Evolutionary conservation across 2,797 vertebrate genomes (phyloP).

Genomic region (Macropus fuliginosus): DNA sequence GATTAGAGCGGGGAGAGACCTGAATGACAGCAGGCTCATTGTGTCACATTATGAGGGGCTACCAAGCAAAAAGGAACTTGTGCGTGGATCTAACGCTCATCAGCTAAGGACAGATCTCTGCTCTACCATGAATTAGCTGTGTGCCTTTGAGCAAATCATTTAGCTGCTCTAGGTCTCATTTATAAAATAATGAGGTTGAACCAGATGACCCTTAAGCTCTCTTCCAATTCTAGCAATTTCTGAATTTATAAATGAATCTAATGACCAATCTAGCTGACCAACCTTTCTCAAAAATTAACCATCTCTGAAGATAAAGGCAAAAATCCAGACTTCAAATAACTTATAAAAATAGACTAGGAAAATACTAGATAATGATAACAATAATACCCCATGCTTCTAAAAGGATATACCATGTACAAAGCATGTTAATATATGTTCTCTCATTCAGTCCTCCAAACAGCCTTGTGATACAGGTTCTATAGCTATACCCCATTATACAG

Average conservation of each 20-base stretch:
- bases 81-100: background rate
- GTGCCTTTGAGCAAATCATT: background rate
- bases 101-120: background rate
- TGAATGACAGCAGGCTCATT: background rate
- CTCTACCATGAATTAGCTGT: background rate
- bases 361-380: background rate
- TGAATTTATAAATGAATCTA: background rate
- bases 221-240: background rate
- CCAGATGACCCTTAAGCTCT: background rate
- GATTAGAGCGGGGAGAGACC: background rate
- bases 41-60: background rate
- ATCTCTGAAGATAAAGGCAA: background rate
- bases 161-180: background rate
- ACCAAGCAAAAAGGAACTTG: background rate
- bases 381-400: background rate
- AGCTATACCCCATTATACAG: slow-evolving; percentile 5
- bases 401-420: background rate
- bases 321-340: background rate
- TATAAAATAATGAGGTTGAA: background rate
- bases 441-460: background rate
- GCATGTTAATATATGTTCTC: slow-evolving; percentile 8
- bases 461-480: background rate
- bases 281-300: background rate
- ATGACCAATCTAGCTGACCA: background rate
- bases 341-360: background rate